These are phyloP conservation scores for Rhingia rostrata DNA, from an alignment of 2,888 invertebrate species.

Conservation along the genomic window DNA sequence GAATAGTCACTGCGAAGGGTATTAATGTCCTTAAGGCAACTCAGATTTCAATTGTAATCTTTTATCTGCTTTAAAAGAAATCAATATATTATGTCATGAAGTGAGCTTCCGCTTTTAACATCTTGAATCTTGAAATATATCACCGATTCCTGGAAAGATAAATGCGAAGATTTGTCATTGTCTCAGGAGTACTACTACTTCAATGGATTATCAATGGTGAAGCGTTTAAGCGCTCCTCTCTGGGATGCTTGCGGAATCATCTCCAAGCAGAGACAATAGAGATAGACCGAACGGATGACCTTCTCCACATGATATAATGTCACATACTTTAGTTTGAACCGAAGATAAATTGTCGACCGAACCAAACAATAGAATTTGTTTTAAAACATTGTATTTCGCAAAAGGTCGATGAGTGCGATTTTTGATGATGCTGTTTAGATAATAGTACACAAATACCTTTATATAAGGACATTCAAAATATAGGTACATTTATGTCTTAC, in stretches of 20 bases:
- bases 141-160: slow-evolving; percentile 70
- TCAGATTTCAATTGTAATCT: slow-evolving; percentile 71
- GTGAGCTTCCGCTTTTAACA: slow-evolving; percentile 72
- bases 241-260: slow-evolving; percentile 18
- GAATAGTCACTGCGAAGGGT: slow-evolving; percentile 25
- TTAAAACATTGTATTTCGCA: slow-evolving; percentile 45
- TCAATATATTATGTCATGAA: slow-evolving; percentile 72
- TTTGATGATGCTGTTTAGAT: neutral
- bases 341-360: slow-evolving; percentile 62
- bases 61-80: slow-evolving; percentile 68
- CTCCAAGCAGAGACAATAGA: slow-evolving; percentile 51
- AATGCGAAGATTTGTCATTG: slow-evolving; percentile 73
- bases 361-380: slow-evolving; percentile 61
- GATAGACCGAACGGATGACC: slow-evolving; percentile 64
- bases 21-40: slow-evolving; percentile 57
- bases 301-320: slow-evolving; percentile 67
- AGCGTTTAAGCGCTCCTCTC: slow-evolving; percentile 53
- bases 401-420: slow-evolving; percentile 38
- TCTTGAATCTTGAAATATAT: slow-evolving; percentile 73
- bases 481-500: no score
- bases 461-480: neutral
- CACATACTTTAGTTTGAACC: slow-evolving; percentile 64
- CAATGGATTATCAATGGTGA: slow-evolving; percentile 70
- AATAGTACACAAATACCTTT: neutral
- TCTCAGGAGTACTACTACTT: slow-evolving; percentile 68